Conservation (phyloP, 2,113 vertebrate genomes). For the Pangasianodon gigas region DNA sequence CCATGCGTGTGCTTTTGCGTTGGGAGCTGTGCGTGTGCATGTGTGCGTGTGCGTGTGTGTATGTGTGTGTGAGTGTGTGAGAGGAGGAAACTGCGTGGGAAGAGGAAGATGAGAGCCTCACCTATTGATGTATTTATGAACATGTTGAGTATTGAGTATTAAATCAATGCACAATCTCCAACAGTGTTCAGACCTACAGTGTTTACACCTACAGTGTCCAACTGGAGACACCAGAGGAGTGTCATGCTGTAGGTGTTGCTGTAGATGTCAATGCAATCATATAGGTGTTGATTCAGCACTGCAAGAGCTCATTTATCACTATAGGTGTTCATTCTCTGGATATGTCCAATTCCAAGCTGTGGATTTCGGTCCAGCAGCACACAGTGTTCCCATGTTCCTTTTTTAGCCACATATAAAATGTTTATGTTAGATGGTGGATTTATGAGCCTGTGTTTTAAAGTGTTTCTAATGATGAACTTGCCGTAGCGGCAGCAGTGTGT, state of each 20-base stretch:
- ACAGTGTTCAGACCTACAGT: not conserved
- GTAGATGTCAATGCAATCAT: not conserved
- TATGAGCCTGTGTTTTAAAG: not conserved
- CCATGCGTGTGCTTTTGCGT: not conserved
- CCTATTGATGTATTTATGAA: not conserved
- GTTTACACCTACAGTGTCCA: not conserved
- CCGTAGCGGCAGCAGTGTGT: not conserved
- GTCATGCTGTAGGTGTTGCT: not conserved
- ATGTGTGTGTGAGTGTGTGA: not conserved
- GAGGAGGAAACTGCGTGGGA: conserved; percentile 60
- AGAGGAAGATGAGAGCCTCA: not conserved
- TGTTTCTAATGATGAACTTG: not conserved
- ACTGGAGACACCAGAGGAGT: not conserved
- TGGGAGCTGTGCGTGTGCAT: conserved; percentile 26
- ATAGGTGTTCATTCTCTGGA: not conserved
- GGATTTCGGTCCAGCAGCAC: not conserved
- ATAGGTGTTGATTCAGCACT: not conserved
- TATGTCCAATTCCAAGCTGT: not conserved
- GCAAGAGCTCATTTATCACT: not conserved
- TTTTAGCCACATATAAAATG: conserved; percentile 20
- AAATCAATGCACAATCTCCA: not conserved
- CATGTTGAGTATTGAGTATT: not conserved
- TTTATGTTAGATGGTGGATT: not conserved
- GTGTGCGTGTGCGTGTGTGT: conserved; percentile 9
- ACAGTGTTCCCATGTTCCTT: not conserved